phyloP scores from a whole-genome alignment of 1,140 invertebrate species.

The Anastrepha ludens region DNA sequence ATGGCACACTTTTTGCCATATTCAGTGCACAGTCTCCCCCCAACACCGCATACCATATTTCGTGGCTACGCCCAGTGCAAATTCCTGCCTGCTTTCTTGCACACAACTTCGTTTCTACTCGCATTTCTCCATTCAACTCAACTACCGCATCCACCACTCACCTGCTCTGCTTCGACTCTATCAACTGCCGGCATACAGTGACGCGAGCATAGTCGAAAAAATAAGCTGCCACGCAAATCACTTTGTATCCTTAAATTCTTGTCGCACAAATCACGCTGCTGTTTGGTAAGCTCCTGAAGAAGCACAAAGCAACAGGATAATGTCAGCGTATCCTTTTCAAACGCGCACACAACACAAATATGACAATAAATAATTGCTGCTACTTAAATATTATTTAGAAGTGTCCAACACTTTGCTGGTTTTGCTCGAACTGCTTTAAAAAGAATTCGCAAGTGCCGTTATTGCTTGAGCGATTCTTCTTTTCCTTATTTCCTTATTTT shows the following conservation, averaged over 20 bases:
- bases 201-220: conserved; percentile 31
- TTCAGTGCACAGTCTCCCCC: no score
- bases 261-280: background rate
- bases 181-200: background rate
- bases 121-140: background rate
- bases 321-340: background rate
- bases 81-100: background rate
- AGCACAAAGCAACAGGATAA: background rate
- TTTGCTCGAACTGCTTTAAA: conserved; percentile 25
- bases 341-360: background rate
- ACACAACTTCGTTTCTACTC: background rate
- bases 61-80: background rate
- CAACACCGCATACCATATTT: no score
- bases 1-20: no score
- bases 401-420: conserved; percentile 39
- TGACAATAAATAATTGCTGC: background rate
- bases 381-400: background rate
- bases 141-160: background rate
- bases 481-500: background rate
- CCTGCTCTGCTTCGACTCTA: background rate
- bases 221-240: conserved; percentile 13
- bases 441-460: background rate
- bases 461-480: conserved; percentile 4
- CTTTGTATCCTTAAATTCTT: background rate
- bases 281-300: background rate